Conservation (phyloP, 2,113 vertebrate species). For the Hylia prasina region DNA sequence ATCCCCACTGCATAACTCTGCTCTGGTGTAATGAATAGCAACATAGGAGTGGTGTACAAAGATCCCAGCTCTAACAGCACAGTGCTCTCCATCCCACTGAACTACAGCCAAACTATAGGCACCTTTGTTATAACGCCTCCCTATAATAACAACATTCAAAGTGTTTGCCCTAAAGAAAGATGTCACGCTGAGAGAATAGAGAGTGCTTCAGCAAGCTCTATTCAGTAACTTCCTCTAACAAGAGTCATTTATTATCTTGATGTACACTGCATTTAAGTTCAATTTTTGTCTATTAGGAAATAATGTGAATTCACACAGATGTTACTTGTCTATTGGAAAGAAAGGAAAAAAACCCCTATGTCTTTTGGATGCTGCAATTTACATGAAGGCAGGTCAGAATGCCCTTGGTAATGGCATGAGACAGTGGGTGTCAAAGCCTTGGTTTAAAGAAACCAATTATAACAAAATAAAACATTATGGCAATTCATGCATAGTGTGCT, state of each 20-base stretch:
- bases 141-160: constrained; percentile 47
- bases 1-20: not conserved
- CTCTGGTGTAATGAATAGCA: not conserved
- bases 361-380: constrained; percentile 30
- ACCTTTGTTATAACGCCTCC: constrained; percentile 16
- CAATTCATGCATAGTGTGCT: constrained; percentile 16
- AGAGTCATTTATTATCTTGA: constrained; percentile 58
- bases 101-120: not conserved
- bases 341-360: not conserved
- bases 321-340: constrained; percentile 48
- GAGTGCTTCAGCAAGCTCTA: constrained; percentile 30
- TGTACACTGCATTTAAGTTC: constrained; percentile 50
- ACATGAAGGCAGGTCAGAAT: constrained; percentile 39
- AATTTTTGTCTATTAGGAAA: constrained; percentile 59
- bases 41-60: not conserved
- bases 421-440: constrained; percentile 33
- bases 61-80: not conserved
- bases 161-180: constrained; percentile 44
- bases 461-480: constrained; percentile 63
- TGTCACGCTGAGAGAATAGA: constrained; percentile 35
- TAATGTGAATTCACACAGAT: constrained; percentile 64
- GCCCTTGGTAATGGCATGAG: constrained; percentile 19
- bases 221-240: constrained; percentile 53
- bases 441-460: constrained; percentile 55
- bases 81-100: not conserved